Evolutionary conservation across 2,888 invertebrate genomes (phyloP), one percentile per base, ranked within the genome.

Genomic region (Diplolepis rosae): DNA sequence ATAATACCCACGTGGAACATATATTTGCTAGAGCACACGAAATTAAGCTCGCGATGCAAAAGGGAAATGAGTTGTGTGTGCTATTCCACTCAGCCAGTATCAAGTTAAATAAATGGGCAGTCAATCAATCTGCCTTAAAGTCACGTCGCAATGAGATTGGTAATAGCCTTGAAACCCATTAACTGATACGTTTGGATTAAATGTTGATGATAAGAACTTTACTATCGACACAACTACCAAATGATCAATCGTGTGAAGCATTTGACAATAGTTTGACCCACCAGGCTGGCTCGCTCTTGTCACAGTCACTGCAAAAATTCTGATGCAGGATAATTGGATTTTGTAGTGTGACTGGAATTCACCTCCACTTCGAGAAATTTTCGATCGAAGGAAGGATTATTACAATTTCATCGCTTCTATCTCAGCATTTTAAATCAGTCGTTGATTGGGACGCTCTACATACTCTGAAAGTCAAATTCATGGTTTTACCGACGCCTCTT

Each of bases 301-400:
- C 13, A 68, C 51, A 0, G 32, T 78, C 1, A 15, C 9, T 0
- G 75, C 73, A 1, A 77, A 78, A 24, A 70, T 77, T 3, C 15
- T 75, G 13, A 68, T 79, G 54, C 77, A 77, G 39, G 69, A 71
- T 9, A 32, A 75, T 0, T 77, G 77, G 74, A 22, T 71, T 1
- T 24, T 52, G 2, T 65, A 54, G 4, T 27, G 51, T 1, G 71
- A 66, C 11, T 69, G 69, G 69, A 48, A 69, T 32, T 7, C 11
- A 4, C 56, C 56, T 2, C 11, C 56, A 27, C 22, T 42, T 15
- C 39, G 4, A 1, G 54, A 56, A 1, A 11, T 68, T 27, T 9
- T 15, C 2, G 11, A 22, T 39, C 54, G 45, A 15, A 56, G 68
- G 68, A 4, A 32, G 1, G 51, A 32, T 1, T 68, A 68, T 50